Conservation (phyloP, 2,888 invertebrate genomes). For the Synergus japonicus region DNA sequence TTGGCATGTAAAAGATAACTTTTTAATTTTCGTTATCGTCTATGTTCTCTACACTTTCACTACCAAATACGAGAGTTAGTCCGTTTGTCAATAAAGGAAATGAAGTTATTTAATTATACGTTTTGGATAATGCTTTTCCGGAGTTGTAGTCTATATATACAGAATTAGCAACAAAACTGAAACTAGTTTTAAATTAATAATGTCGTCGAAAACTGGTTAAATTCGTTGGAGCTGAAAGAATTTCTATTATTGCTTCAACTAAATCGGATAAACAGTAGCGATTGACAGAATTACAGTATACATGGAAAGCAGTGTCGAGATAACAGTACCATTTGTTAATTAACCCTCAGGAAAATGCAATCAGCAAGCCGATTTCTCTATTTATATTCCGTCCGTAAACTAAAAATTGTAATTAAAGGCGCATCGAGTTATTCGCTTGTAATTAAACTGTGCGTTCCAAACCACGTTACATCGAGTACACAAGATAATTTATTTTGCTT, state of each 20-base stretch:
- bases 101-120: neutral
- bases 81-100: neutral
- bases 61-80: neutral
- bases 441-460: slow-evolving; percentile 27
- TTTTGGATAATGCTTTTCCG: neutral
- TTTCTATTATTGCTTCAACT: slow-evolving; percentile 25
- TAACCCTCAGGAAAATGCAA: slow-evolving; percentile 60
- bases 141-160: neutral
- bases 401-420: slow-evolving; percentile 38
- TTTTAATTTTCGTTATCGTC: neutral
- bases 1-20: neutral
- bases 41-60: neutral
- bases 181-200: slow-evolving; percentile 21
- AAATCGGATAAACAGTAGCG: slow-evolving; percentile 23
- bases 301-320: neutral
- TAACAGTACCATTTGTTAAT: slow-evolving; percentile 51
- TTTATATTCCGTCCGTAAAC: slow-evolving; percentile 58
- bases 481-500: slow-evolving; percentile 28
- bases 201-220: neutral
- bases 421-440: slow-evolving; percentile 31
- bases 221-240: neutral
- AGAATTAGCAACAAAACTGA: slow-evolving; percentile 2
- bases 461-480: slow-evolving; percentile 3
- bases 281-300: slow-evolving; percentile 18
- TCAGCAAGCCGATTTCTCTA: slow-evolving; percentile 56